A percentile compares a stretch with the other conserved stretches of the same genome.
phyloP scores from a whole-genome alignment of 2,797 vertebrate species.

The Loris lydekkerianus region DNA sequence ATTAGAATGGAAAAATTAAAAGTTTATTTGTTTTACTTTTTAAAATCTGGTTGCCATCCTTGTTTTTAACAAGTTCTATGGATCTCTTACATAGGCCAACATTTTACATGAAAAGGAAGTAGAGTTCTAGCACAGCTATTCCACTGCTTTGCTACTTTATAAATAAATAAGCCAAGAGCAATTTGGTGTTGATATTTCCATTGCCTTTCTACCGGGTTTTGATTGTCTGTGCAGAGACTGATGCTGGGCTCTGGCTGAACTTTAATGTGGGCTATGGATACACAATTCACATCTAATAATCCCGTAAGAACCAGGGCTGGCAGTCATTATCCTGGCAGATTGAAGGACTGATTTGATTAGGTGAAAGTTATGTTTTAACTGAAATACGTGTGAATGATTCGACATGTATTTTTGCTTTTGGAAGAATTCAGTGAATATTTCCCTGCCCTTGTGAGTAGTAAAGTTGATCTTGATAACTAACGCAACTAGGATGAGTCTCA shows the following conservation, averaged over 20 bases:
- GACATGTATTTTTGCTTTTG: background rate
- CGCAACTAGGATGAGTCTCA: background rate
- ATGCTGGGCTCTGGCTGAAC: background rate
- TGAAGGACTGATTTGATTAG: background rate
- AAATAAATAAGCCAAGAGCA: background rate
- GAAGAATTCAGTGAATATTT: background rate
- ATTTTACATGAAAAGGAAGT: background rate
- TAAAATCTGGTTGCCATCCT: background rate
- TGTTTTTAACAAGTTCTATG: background rate
- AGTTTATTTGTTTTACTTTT: background rate
- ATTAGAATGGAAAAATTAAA: background rate
- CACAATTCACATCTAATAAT: background rate
- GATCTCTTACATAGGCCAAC: background rate
- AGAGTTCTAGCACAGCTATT: background rate
- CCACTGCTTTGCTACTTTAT: background rate
- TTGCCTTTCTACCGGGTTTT: background rate
- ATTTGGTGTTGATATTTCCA: background rate
- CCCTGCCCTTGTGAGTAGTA: background rate
- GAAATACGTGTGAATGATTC: background rate
- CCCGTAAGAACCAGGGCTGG: background rate
- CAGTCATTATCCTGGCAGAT: background rate
- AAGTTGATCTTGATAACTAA: background rate
- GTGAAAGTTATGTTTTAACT: conserved; percentile 26
- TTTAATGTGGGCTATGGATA: background rate
- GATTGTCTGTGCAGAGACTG: background rate